A percentile compares a stretch with the other conserved stretches of the same genome.
These are phyloP conservation scores for Aegotheles bennettii DNA, from an alignment of 2,113 vertebrate species.

Conservation along the genomic window DNA sequence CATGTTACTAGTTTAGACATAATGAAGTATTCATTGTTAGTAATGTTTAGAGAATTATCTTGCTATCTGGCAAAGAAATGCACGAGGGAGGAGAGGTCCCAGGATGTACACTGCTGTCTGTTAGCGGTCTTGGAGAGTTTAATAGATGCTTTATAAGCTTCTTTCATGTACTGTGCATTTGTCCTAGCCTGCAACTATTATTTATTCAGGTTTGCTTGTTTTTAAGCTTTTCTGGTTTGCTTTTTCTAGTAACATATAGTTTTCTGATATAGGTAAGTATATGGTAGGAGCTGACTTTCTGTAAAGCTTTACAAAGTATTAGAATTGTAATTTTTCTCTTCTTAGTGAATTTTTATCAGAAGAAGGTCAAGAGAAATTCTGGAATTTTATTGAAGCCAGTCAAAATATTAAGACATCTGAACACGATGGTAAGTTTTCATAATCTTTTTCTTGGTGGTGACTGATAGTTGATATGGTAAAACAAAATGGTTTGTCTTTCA, in stretches of 20 bases:
- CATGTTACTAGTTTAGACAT: neutral
- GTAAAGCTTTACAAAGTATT: neutral
- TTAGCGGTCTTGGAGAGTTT: neutral
- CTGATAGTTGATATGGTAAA: neutral
- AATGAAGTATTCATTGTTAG: neutral
- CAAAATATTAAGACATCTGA: constrained; percentile 80
- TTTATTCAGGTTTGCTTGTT: neutral
- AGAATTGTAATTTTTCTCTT: neutral
- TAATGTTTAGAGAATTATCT: neutral
- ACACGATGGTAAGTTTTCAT: constrained; percentile 78
- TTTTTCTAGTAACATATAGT: neutral
- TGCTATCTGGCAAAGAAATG: neutral
- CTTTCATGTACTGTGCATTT: neutral
- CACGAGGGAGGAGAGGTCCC: neutral
- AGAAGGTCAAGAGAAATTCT: constrained; percentile 93
- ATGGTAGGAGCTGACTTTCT: neutral
- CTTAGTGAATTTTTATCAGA: constrained; percentile 95
- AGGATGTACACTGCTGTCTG: neutral
- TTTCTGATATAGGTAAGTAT: neutral
- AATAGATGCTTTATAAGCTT: neutral
- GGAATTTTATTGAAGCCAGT: constrained; percentile 92
- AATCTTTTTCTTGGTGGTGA: neutral
- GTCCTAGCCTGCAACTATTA: neutral
- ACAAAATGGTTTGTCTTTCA: neutral
- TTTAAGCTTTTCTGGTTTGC: neutral